Evolutionary conservation across 2,797 vertebrate species (phyloP).

Genomic region (Lophius americanus): DNA sequence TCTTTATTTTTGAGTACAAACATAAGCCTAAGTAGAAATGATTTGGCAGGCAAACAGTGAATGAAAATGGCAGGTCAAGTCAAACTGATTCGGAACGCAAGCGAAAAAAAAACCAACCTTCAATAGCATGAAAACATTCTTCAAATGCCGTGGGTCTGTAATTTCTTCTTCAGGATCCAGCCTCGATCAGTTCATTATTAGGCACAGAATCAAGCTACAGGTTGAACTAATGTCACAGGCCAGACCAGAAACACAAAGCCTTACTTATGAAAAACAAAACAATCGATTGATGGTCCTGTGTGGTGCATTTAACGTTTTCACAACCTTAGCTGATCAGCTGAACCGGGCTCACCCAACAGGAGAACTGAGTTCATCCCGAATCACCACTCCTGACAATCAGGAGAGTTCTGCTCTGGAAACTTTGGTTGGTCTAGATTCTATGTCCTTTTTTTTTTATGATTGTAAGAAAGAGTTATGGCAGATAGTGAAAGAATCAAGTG

Average conservation of each 20-base stretch:
- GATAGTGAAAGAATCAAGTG: slow-evolving; percentile 11
- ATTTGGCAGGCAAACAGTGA: slow-evolving; percentile 71
- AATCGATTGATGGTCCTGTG: slow-evolving; percentile 7
- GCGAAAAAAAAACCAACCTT: slow-evolving; percentile 32
- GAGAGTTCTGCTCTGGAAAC: too few relatives aligned
- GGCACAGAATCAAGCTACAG: slow-evolving; percentile 23
- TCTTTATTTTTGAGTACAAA: slow-evolving; percentile 70
- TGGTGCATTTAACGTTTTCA: slow-evolving; percentile 23
- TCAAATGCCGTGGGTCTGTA: not conserved
- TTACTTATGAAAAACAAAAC: slow-evolving; percentile 33
- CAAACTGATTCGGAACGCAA: slow-evolving; percentile 28
- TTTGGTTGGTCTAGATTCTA: too few relatives aligned
- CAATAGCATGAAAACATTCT: slow-evolving; percentile 24
- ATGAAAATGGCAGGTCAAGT: slow-evolving; percentile 15
- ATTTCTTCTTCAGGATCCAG: slow-evolving; percentile 2
- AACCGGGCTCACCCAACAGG: not conserved
- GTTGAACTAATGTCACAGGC: slow-evolving; percentile 62
- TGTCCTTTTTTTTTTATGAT: too few relatives aligned
- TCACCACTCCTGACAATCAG: too few relatives aligned
- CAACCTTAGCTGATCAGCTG: slow-evolving; percentile 10
- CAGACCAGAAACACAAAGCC: slow-evolving; percentile 32
- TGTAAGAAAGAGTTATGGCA: too few relatives aligned
- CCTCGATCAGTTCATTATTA: slow-evolving; percentile 56
- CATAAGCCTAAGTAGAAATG: slow-evolving; percentile 55
- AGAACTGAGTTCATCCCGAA: too few relatives aligned